A percentile compares a stretch with the other conserved stretches of the same genome.
These are phyloP conservation scores for Trichonephila inaurata DNA, from an alignment of 1,140 invertebrate species.

Conservation along the genomic window DNA sequence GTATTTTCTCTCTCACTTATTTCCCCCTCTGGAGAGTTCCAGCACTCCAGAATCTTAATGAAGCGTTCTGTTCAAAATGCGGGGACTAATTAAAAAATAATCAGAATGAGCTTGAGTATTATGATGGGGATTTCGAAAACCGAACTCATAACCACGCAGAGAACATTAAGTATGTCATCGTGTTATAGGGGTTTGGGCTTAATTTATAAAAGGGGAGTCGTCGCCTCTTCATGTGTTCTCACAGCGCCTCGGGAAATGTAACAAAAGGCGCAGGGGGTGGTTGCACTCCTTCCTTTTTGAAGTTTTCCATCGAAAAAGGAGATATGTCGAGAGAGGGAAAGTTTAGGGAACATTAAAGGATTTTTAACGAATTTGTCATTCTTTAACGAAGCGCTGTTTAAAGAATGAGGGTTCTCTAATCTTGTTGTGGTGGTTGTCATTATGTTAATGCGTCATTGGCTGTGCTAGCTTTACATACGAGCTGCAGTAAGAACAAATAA, in stretches of 20 bases:
- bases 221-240: slow-evolving; percentile 13
- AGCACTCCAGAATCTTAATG: slow-evolving; percentile 13
- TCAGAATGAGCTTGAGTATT: slow-evolving; percentile 35
- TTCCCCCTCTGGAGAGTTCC: background rate
- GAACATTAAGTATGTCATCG: slow-evolving; percentile 44
- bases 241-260: background rate
- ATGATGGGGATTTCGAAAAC: background rate
- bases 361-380: slow-evolving; percentile 37
- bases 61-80: slow-evolving; percentile 27
- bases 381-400: slow-evolving; percentile 17
- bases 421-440: background rate
- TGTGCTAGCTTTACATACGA: background rate
- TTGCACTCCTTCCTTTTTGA: background rate
- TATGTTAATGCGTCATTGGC: background rate
- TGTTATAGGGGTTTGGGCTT: background rate
- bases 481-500: no score
- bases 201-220: background rate
- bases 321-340: background rate
- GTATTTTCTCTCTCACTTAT: background rate
- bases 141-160: background rate
- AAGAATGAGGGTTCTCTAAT: background rate
- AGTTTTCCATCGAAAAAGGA: background rate
- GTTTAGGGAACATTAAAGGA: slow-evolving; percentile 48
- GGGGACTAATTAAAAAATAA: slow-evolving; percentile 51
- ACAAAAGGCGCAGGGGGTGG: background rate